Evolutionary conservation across 2,888 invertebrate species (phyloP), one percentile per base, ranked within the genome.

Genomic region (Drosophila yooni): DNA sequence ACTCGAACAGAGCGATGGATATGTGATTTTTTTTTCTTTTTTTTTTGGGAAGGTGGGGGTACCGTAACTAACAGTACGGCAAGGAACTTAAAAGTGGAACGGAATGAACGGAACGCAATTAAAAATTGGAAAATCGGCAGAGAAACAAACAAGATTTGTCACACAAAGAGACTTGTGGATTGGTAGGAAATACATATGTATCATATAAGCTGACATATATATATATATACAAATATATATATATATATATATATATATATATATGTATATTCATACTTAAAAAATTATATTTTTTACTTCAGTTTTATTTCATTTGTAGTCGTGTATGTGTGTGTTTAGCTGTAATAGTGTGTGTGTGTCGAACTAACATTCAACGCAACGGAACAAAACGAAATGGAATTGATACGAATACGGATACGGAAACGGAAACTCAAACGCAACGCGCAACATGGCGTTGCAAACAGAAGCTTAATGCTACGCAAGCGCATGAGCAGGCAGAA

Each of bases 381-480:
- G 10, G n/a, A 75, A 79, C 58, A 43, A 46, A 75, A 72, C 63
- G 33, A n/a, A 60, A 73, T 31, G 64, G 29, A 74, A 73, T 43
- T 50, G 57, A 69, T 76, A n/a, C n/a, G n/a, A n/a, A n/a, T n/a
- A 73, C 51, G 29, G 29, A 36, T 66, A 73, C 59, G 51, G 64
- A 68, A 77, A 68, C 70, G 46, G 40, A 62, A 66, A 65, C 29
- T 13, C 25, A 70, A 79, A 68, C 62, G 50, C 50, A 50, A 5
- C 50, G 50, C 50, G 2, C 18, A 15, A 50, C 18, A 46, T 46
- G 4, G 46, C 46, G 46, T 25, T 25, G 46, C 46, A 68, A 81
- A 74, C 63, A 51, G 70, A 73, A 73, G 67, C 79, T 79, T 79
- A 79, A 65, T 76, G 66, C 77, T 77, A 79, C 46, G 34, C 76